Conservation (phyloP, 2,888 invertebrate genomes). For the Drosophila siamana region DNA sequence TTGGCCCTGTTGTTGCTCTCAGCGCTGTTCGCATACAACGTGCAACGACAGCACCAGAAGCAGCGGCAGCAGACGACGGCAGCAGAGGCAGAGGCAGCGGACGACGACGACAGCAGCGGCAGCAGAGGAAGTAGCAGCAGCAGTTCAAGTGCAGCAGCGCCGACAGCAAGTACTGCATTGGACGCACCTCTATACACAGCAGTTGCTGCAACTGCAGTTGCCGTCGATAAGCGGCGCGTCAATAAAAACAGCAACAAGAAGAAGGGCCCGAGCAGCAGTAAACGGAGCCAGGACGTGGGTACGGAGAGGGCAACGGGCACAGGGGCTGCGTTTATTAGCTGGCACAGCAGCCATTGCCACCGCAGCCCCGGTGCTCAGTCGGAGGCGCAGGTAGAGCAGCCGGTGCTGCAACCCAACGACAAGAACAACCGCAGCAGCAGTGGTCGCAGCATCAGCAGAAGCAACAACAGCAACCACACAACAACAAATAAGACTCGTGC, state of each 20-base stretch:
- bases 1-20: conserved; percentile 77
- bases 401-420: conserved; percentile 31
- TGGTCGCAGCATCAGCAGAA: conserved; percentile 34
- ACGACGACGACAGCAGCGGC: conserved; percentile 39
- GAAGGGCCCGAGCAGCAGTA: conserved; percentile 46
- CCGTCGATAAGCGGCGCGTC: conserved; percentile 41
- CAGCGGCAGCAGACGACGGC: conserved; percentile 41
- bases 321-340: conserved; percentile 80
- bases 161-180: conserved; percentile 40
- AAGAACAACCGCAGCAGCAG: conserved; percentile 23
- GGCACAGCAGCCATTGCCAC: conserved; percentile 80
- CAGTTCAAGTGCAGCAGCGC: conserved; percentile 14
- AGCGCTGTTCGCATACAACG: conserved; percentile 69
- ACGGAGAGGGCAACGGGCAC: conserved; percentile 71
- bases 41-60: conserved; percentile 50
- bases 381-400: conserved; percentile 40
- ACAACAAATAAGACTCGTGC: conserved; percentile 52
- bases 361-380: conserved; percentile 76
- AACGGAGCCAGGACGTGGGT: conserved; percentile 45
- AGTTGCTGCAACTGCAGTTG: conserved; percentile 66
- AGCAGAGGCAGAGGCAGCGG: conserved; percentile 31
- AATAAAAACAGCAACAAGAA: conserved; percentile 28
- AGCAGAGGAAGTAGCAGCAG: conserved; percentile 10
- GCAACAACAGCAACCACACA: conserved; percentile 26
- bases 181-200: conserved; percentile 63